Conservation (phyloP, 1,140 invertebrate genomes). For the Holotrichia oblita region DNA sequence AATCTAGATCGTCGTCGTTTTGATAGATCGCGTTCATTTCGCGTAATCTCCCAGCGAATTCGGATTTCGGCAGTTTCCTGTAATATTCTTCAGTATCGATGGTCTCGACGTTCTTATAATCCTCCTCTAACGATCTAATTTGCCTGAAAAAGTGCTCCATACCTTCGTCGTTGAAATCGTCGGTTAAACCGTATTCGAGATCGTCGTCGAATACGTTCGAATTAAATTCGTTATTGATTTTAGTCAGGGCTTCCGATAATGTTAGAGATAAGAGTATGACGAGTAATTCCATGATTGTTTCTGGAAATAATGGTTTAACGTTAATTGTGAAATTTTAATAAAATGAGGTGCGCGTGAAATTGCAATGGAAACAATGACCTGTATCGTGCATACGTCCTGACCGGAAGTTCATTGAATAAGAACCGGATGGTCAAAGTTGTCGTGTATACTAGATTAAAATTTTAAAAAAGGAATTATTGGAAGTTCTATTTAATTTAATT, state of each 20-base stretch:
- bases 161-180: constrained; percentile 44
- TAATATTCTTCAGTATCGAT: constrained; percentile 23
- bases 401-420: constrained; percentile 31
- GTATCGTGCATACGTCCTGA: neutral
- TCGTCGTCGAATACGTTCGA: constrained; percentile 42
- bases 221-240: constrained; percentile 33
- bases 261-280: neutral
- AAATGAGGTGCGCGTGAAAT: neutral
- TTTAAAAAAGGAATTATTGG: too few relatives aligned
- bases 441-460: neutral
- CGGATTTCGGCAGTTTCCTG: constrained; percentile 43
- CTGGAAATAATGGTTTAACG: neutral
- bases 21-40: constrained; percentile 33
- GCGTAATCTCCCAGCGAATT: constrained; percentile 26
- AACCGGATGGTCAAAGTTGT: constrained; percentile 23
- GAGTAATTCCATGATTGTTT: neutral
- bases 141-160: constrained; percentile 49
- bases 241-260: neutral
- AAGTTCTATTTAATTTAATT: too few relatives aligned
- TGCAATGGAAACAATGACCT: constrained; percentile 29
- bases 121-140: constrained; percentile 43
- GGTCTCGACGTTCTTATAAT: neutral
- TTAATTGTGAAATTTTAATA: neutral
- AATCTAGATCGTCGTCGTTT: constrained; percentile 32
- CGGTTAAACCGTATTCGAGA: constrained; percentile 46